A percentile compares a stretch with the other conserved stretches of the same genome.
These are phyloP conservation scores for Achatina immaculata DNA, from an alignment of 1,140 invertebrate species.

Conservation along the genomic window DNA sequence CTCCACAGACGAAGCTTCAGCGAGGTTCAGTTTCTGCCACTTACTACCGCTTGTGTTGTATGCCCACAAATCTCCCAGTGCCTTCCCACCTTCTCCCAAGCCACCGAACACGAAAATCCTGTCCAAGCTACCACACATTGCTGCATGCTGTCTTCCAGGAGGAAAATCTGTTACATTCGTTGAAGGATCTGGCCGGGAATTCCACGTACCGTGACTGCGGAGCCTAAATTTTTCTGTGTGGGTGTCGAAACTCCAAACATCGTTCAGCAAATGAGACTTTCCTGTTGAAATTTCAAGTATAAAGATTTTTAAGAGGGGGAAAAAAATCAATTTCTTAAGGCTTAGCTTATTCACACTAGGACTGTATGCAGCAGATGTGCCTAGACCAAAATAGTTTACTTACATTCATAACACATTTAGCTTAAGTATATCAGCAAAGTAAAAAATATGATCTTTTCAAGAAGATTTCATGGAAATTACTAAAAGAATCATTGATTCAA, in stretches of 20 bases:
- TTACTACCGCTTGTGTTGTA: slow-evolving; percentile 40
- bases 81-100: slow-evolving; percentile 38
- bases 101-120: slow-evolving; percentile 55
- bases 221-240: slow-evolving; percentile 39
- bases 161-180: slow-evolving; percentile 23
- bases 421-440: too few relatives aligned
- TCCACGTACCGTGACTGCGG: slow-evolving; percentile 44
- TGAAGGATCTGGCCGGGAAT: neutral
- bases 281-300: slow-evolving; percentile 30
- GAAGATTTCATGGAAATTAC: too few relatives aligned
- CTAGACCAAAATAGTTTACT: too few relatives aligned
- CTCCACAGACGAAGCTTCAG: neutral
- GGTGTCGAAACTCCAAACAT: slow-evolving; percentile 48
- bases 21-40: slow-evolving; percentile 40
- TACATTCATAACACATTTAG: too few relatives aligned
- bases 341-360: too few relatives aligned
- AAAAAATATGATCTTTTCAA: too few relatives aligned
- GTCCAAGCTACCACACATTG: slow-evolving; percentile 44
- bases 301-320: too few relatives aligned
- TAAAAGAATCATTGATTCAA: too few relatives aligned
- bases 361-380: too few relatives aligned
- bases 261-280: slow-evolving; percentile 45
- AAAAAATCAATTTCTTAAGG: too few relatives aligned
- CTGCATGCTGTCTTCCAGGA: slow-evolving; percentile 41
- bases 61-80: slow-evolving; percentile 51